phyloP scores from a whole-genome alignment of 2,113 vertebrate species.

The Heterocephalus glaber region DNA sequence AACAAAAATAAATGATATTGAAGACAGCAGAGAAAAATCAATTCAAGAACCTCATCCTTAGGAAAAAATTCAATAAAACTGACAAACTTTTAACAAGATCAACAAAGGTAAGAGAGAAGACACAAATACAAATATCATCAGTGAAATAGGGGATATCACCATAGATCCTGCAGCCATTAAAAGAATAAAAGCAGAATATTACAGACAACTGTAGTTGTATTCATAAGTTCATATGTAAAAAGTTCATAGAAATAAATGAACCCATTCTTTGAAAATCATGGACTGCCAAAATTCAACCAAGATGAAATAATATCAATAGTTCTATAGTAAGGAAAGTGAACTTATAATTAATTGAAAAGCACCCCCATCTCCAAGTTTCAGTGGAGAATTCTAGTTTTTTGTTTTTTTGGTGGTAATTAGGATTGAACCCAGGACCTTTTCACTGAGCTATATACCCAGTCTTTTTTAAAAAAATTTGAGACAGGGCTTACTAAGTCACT shows the following conservation, averaged over 20 bases:
- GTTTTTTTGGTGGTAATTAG: neutral
- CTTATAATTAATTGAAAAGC: neutral
- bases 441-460: neutral
- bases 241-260: neutral
- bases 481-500: neutral
- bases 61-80: neutral
- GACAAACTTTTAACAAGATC: conserved; percentile 21
- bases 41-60: conserved; percentile 11
- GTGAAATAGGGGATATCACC: neutral
- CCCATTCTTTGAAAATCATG: neutral
- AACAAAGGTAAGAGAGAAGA: neutral
- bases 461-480: neutral
- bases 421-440: neutral
- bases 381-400: neutral
- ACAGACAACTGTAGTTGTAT: neutral
- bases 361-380: neutral
- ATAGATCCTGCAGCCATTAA: conserved; percentile 7
- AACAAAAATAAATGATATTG: conserved; percentile 21
- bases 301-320: conserved; percentile 17
- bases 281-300: conserved; percentile 46
- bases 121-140: neutral
- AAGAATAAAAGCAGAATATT: neutral
- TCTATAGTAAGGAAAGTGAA: neutral
- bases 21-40: conserved; percentile 46
- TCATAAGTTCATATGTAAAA: conserved; percentile 3